phyloP scores from a whole-genome alignment of 2,113 vertebrate species.

The Myrmecophaga tridactyla region DNA sequence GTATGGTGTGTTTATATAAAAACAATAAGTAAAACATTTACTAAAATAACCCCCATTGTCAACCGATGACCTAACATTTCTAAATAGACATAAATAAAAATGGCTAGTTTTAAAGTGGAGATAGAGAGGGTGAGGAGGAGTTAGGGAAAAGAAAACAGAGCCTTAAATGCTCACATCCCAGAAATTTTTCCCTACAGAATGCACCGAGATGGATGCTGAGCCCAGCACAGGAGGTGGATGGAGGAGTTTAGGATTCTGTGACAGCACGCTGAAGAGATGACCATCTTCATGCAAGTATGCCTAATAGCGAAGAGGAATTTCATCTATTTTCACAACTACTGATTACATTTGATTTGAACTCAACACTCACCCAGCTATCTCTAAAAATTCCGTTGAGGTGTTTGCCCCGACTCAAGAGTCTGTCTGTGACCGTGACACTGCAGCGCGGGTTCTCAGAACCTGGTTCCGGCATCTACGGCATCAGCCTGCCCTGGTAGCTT shows the following conservation, averaged over 20 bases:
- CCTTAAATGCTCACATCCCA: background rate
- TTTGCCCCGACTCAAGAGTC: background rate
- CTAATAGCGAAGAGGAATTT: background rate
- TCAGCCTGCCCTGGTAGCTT: background rate
- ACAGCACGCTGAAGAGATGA: background rate
- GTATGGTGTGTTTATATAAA: background rate
- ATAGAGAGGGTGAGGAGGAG: background rate
- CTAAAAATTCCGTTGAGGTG: no score
- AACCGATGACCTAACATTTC: background rate
- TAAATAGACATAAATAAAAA: background rate
- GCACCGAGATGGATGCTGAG: fast-evolving
- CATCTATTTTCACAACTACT: background rate
- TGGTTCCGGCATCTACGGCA: background rate
- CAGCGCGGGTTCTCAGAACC: fast-evolving
- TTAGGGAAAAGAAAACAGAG: background rate
- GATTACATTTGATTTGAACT: background rate
- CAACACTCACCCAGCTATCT: background rate
- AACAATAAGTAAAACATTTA: background rate
- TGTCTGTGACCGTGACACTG: background rate
- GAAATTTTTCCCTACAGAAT: background rate
- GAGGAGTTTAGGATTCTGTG: no score
- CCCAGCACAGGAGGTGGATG: fast-evolving
- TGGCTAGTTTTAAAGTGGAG: background rate
- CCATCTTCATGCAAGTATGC: background rate
- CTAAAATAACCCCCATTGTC: background rate